phyloP scores from a whole-genome alignment of 2,113 vertebrate species.

The Chionomys nivalis region DNA sequence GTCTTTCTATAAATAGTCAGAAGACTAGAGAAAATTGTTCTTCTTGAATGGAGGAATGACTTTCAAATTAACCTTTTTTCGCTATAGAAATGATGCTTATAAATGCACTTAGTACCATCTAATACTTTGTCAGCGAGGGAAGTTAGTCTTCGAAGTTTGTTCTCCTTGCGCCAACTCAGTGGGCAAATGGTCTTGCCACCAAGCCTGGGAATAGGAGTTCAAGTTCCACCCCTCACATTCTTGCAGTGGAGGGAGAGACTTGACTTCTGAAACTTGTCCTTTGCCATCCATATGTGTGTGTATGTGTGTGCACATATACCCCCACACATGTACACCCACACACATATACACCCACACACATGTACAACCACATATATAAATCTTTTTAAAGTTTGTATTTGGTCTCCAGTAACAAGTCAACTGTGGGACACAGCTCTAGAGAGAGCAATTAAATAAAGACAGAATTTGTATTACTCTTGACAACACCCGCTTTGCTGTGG shows the following conservation, averaged over 20 bases:
- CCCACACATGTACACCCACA: too few species aligned
- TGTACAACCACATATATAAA: background rate
- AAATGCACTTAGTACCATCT: slow-evolving; percentile 69
- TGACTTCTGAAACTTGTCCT: background rate
- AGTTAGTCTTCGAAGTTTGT: slow-evolving; percentile 43
- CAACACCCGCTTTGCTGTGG: background rate
- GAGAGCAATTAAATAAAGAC: background rate
- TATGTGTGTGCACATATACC: background rate
- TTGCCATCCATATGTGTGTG: background rate
- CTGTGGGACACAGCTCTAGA: background rate
- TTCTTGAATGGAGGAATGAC: slow-evolving; percentile 80
- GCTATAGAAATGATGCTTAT: slow-evolving; percentile 77
- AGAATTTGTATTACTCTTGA: background rate
- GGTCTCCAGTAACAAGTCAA: background rate
- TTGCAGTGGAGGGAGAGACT: background rate
- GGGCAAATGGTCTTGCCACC: background rate
- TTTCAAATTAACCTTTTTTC: slow-evolving; percentile 81
- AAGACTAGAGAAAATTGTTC: slow-evolving; percentile 83
- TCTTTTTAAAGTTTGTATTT: slow-evolving; percentile 41
- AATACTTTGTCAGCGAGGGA: slow-evolving; percentile 39
- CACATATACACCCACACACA: background rate
- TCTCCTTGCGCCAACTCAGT: background rate
- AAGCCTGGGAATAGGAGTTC: too few species aligned
- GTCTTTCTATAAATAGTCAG: slow-evolving; percentile 88
- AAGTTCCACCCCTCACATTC: too few species aligned